phyloP scores from a whole-genome alignment of 2,888 invertebrate species.

The Rhagonycha lutea region DNA sequence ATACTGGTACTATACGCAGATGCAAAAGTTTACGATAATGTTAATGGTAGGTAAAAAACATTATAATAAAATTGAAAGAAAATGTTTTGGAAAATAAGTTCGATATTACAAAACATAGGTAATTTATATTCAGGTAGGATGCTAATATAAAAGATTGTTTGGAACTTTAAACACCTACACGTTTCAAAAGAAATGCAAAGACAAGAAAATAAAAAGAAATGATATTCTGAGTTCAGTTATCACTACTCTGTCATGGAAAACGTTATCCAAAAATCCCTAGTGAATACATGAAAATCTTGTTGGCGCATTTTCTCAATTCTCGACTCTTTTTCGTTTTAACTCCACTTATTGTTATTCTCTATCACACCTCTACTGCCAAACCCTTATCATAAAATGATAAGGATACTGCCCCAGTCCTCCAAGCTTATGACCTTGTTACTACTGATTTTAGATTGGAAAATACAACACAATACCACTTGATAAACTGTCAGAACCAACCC shows the following conservation, averaged over 20 bases:
- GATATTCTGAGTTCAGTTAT: slow-evolving; percentile 18
- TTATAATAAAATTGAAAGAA: background rate
- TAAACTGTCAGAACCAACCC: slow-evolving; percentile 20
- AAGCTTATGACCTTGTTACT: slow-evolving; percentile 28
- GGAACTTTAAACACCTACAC: slow-evolving; percentile 7
- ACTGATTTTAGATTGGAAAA: slow-evolving; percentile 29
- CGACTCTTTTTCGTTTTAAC: slow-evolving; percentile 24
- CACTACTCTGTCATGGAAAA: slow-evolving; percentile 25
- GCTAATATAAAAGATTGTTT: slow-evolving; percentile 5
- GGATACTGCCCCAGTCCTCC: slow-evolving; percentile 25
- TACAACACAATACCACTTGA: slow-evolving; percentile 25
- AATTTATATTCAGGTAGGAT: background rate
- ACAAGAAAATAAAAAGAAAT: slow-evolving; percentile 12
- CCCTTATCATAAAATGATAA: slow-evolving; percentile 32
- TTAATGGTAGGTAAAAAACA: too few relatives aligned
- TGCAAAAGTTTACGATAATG: background rate
- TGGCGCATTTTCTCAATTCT: slow-evolving; percentile 26
- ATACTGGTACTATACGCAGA: background rate
- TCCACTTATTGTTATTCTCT: slow-evolving; percentile 25
- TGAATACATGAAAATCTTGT: slow-evolving; percentile 28
- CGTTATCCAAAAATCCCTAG: slow-evolving; percentile 29
- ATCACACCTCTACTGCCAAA: slow-evolving; percentile 31
- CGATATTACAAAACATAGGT: background rate
- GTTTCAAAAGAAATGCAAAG: background rate
- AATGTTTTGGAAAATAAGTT: background rate